Base-by-base conservation (phyloP, 2,113 vertebrate species). In the Emydura subglobosa region DNA sequence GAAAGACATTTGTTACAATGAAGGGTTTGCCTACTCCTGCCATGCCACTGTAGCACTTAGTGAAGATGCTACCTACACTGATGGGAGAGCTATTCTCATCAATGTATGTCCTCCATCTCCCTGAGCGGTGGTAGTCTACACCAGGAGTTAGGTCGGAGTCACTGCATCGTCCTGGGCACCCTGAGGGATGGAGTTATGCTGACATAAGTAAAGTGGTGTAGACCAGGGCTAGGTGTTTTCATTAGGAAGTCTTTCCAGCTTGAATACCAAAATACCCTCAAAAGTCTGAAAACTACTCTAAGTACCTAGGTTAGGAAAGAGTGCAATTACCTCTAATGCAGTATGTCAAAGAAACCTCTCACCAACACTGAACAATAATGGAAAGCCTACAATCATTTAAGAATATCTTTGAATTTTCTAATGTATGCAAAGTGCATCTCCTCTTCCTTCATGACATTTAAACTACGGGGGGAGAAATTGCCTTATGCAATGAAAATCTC, bases 351-450 rank as follows among this genome's bases (percentile, higher is more conserved):
- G 42, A 79, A 76, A 8, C 54, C 42, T 83, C 31, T 1, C 17
- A 31, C 25, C 42, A 42, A 65, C 2, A 86, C 79, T 34, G 57
- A 80, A 59, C 14, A 29, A 1, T 25, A 49, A 61, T 49, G 0
- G 6, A 54, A 65, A 93, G 47, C 1, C 8, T 8, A 39, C 3
- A 34, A 4, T 42, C 25, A 29, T 53, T n/a, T n/a, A 3, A n/a
- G 57, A 27, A 4, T 16, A 0, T 68, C 24, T 25, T 27, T 24
- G 39, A 42, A 76, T 25, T 7, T 47, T 91, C 29, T 57, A 24
- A 7, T 3, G 2, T 10, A 54, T 31, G 5, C 31, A 93, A 76
- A 2, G 5, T 13, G 39, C 0, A 0, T 88, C 89, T 92, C 47
- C 74, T 78, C 25, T 53, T 27, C 31, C 10, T 89, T n/a, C 65